phyloP scores from a whole-genome alignment of 2,797 vertebrate genomes.

The Tapirus indicus region DNA sequence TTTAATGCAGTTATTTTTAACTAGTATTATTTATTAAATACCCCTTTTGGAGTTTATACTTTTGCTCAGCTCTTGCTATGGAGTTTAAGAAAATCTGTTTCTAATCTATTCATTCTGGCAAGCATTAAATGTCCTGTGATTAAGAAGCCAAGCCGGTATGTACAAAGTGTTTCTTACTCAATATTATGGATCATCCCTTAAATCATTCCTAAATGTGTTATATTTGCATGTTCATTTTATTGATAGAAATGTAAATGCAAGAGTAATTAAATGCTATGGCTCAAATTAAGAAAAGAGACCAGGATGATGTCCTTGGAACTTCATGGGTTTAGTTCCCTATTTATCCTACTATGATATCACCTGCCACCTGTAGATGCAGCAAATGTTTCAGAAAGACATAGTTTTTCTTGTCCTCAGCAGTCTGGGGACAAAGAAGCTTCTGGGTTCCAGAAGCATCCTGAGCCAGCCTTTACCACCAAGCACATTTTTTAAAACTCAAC shows the following conservation, averaged over 20 bases:
- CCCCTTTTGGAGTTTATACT: background rate
- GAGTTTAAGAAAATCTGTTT: conserved; percentile 50
- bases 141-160: conserved; percentile 25
- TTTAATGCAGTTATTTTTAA: conserved; percentile 28
- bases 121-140: background rate
- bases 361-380: background rate
- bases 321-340: background rate
- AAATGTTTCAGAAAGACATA: background rate
- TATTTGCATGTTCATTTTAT: background rate
- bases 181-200: background rate
- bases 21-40: conserved; percentile 10
- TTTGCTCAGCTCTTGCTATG: background rate
- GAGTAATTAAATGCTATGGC: background rate
- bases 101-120: conserved; percentile 30
- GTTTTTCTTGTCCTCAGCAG: background rate
- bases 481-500: background rate
- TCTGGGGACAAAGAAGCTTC: background rate
- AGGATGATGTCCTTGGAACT: background rate
- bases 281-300: background rate
- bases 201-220: background rate
- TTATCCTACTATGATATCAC: background rate
- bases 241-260: background rate
- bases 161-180: conserved; percentile 28
- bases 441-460: background rate
- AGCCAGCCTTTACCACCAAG: background rate